Conservation (phyloP, 2,113 vertebrate species). For the Gymnobelideus leadbeateri region DNA sequence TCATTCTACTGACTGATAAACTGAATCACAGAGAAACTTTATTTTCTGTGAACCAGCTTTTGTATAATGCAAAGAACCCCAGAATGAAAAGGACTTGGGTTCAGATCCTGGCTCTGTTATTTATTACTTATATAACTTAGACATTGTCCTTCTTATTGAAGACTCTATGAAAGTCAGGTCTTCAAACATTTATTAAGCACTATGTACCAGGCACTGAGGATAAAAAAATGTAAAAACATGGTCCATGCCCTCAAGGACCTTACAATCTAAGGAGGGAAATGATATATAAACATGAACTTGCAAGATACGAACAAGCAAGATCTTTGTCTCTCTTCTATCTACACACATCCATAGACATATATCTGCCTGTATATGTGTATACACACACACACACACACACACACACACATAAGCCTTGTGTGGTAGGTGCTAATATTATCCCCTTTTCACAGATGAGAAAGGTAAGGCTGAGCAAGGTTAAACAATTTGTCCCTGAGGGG, state of each 20-base stretch:
- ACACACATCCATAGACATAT: not conserved
- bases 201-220: not conserved
- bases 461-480: not conserved
- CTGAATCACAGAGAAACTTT: not conserved
- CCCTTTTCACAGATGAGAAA: not conserved
- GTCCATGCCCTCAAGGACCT: not conserved
- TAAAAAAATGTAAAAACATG: not conserved
- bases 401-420: not conserved
- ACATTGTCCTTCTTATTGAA: not conserved
- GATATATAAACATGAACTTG: not conserved
- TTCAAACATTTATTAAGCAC: not conserved
- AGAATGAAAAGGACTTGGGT: not conserved
- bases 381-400: not conserved
- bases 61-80: not conserved
- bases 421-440: not conserved
- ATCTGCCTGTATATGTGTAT: too few relatives aligned
- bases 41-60: not conserved
- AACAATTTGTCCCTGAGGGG: not conserved
- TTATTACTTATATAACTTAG: not conserved
- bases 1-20: not conserved
- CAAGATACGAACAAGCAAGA: too few relatives aligned
- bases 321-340: not conserved
- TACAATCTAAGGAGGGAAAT: not conserved
- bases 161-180: not conserved
- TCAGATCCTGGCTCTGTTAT: not conserved